These are phyloP conservation scores for Peribatodes rhomboidaria DNA, from an alignment of 2,888 invertebrate species.

Conservation along the genomic window DNA sequence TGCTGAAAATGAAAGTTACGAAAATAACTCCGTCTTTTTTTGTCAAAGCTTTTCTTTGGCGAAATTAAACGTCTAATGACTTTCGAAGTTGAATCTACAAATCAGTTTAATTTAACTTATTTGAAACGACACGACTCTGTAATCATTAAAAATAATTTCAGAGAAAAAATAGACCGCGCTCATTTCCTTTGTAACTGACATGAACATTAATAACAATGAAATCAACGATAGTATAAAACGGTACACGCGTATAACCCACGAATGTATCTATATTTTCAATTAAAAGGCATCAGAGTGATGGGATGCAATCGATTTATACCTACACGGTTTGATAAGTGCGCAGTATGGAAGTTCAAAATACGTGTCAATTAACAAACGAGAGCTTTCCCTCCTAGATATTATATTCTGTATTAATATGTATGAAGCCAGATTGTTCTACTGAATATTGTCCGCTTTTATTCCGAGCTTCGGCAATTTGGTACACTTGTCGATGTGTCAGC, in stretches of 20 bases:
- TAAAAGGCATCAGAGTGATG: neutral
- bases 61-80: constrained; percentile 23
- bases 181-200: no score
- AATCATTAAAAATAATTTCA: neutral
- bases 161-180: no score
- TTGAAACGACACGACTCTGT: neutral
- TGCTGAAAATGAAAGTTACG: constrained; percentile 14
- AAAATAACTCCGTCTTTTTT: constrained; percentile 19
- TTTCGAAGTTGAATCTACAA: constrained; percentile 6
- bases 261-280: neutral
- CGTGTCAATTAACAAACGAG: neutral
- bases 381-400: neutral
- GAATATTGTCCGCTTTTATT: constrained; percentile 5
- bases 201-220: no score
- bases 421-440: neutral
- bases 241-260: no score
- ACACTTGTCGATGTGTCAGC: constrained; percentile 10
- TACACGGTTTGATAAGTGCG: neutral
- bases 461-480: neutral
- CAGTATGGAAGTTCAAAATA: neutral
- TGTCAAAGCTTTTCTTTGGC: constrained; percentile 10
- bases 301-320: neutral
- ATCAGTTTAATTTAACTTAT: neutral
- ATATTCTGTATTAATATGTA: neutral
- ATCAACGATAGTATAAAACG: no score